phyloP scores from a whole-genome alignment of 2,113 vertebrate genomes.

The Lucifuga dentata region DNA sequence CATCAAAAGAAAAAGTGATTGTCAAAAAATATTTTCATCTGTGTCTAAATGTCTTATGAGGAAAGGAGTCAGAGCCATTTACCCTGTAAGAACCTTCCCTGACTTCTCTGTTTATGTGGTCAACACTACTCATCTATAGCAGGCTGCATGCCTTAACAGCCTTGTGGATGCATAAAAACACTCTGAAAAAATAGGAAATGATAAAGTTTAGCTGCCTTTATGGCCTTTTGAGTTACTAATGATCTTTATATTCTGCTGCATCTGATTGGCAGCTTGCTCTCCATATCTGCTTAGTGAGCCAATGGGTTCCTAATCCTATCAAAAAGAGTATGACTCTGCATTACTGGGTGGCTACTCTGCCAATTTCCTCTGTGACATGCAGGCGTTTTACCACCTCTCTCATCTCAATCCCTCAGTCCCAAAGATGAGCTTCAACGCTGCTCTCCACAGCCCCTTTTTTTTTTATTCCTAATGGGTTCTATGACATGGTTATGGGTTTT shows the following conservation, averaged over 20 bases:
- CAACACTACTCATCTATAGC: conserved; percentile 2
- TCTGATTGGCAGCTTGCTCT: conserved; percentile 60
- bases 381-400: conserved; percentile 49
- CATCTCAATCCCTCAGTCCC: conserved; percentile 35
- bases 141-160: conserved; percentile 6
- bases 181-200: neutral
- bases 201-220: neutral
- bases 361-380: conserved; percentile 47
- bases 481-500: conserved; percentile 36
- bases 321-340: conserved; percentile 59
- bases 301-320: conserved; percentile 62
- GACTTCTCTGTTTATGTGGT: conserved; percentile 1
- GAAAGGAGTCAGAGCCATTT: too few relatives aligned
- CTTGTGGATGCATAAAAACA: conserved; percentile 12
- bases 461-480: conserved; percentile 40
- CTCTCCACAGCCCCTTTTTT: conserved; percentile 24
- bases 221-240: conserved; percentile 39
- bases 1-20: conserved; percentile 33
- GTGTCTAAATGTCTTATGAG: conserved; percentile 23
- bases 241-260: conserved; percentile 35
- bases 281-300: conserved; percentile 53
- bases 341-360: conserved; percentile 46
- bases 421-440: conserved; percentile 43
- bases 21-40: conserved; percentile 21
- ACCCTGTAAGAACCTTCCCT: neutral